These are phyloP conservation scores for Callocephalon fimbriatum DNA, from an alignment of 2,113 vertebrate species.

Conservation along the genomic window DNA sequence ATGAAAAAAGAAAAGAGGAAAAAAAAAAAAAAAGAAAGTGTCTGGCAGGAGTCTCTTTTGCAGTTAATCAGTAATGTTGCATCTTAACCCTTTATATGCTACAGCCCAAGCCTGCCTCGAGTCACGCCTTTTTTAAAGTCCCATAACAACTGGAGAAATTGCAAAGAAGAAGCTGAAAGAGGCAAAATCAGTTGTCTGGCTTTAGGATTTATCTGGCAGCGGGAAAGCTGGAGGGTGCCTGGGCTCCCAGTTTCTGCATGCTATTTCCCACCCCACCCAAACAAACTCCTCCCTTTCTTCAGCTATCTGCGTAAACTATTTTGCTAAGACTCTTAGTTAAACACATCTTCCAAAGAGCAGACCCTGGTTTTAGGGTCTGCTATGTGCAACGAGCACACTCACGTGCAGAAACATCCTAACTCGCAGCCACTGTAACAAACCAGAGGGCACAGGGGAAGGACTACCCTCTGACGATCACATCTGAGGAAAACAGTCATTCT, in stretches of 20 bases:
- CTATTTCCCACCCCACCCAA: neutral
- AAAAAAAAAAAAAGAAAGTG: neutral
- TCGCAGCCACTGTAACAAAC: neutral
- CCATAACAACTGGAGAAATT: neutral
- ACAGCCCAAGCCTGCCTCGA: neutral
- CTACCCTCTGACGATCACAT: slow-evolving; percentile 41
- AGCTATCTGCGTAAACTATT: neutral
- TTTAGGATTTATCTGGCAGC: neutral
- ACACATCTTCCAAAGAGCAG: neutral
- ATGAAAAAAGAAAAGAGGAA: neutral
- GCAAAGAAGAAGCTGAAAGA: neutral
- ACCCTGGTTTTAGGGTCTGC: neutral
- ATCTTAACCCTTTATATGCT: neutral
- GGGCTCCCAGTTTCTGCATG: neutral
- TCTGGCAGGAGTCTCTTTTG: neutral
- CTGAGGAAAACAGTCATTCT: slow-evolving; percentile 19
- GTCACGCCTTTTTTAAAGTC: neutral
- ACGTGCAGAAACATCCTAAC: neutral
- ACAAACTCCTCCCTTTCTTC: neutral
- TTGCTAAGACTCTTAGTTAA: neutral
- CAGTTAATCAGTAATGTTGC: neutral
- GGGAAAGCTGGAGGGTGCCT: neutral
- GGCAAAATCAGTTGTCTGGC: neutral
- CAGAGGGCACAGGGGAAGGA: neutral
- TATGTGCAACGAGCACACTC: neutral